Base-by-base conservation (phyloP, 1,140 invertebrate genomes). In the Camponotus floridanus region DNA sequence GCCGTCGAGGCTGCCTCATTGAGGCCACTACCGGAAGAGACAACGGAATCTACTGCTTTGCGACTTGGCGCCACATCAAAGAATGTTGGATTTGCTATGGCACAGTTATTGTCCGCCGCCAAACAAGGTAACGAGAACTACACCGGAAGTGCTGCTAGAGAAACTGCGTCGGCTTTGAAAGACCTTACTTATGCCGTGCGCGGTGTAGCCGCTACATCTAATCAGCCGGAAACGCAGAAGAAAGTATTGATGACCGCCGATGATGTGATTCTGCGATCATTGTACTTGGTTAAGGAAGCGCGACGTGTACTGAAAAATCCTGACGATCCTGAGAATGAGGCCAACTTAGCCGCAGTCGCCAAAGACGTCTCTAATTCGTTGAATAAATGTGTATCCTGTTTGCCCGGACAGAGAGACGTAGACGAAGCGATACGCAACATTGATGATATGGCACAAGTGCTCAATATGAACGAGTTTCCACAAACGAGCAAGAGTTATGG, bases 381-480 rank as follows among this genome's bases (percentile, higher is more conserved):
- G 26, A 96, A 96, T 73, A 95, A 96, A 59, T 97, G 97, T 3
- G 96, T 99, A 7, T 97, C 97, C 86, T 98, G 97, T 91, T 95
- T 99, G 57, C 98, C 98, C 11, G 98, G 98, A 0, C 98, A 99
- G 91, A 96, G 97, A 89, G 98, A 99, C 92, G 97, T 99, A 3
- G 98, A 99, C 92, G 96, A 97, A 18, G 98, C 98, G 0, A 97
- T 99, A 90, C 96, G 97, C 85, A 97, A 96, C 83, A 98, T 99
- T 74, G 97, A 97, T 73, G 96, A 97, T 87, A 97, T 97, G 55
- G 97, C 97, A 55, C 96, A 97, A 84, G 96, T 97, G 11, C 95
- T 99, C 18, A 96, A 97, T 79, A 96, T 96, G 86, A 96, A 96
- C 62, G 96, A 97, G 55, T 98, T 98, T 92, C 97, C 97, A 4